Percentiles rank a stretch among this genome's conserved stretches.
These are phyloP conservation scores for Caiman crocodilus DNA, from an alignment of 2,797 vertebrate genomes.

Conservation along the genomic window DNA sequence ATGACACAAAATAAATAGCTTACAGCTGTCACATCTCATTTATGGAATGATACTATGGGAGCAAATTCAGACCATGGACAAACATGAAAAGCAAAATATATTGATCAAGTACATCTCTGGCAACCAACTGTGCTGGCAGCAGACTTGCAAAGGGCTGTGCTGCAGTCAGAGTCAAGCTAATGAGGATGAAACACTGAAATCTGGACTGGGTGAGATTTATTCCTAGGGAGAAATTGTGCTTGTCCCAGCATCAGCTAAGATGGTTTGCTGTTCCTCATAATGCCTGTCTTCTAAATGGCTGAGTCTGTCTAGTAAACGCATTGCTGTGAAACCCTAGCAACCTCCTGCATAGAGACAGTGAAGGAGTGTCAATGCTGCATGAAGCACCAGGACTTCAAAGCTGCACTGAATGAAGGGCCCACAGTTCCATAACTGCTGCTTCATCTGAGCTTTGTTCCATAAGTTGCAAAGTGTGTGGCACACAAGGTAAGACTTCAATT, in stretches of 20 bases:
- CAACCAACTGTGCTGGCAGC: conserved; percentile 60
- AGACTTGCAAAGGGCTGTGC: conserved; percentile 6
- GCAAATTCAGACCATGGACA: conserved; percentile 32
- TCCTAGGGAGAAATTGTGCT: neutral
- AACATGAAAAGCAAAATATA: conserved; percentile 48
- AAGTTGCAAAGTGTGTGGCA: neutral
- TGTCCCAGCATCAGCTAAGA: neutral
- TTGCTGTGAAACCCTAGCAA: neutral
- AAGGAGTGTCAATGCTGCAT: neutral
- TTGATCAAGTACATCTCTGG: conserved; percentile 43
- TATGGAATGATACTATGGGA: neutral
- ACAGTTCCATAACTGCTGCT: neutral
- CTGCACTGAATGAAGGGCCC: neutral
- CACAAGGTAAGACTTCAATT: conserved; percentile 47
- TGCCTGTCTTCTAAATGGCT: neutral
- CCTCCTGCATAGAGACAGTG: conserved; percentile 36
- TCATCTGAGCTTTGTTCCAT: neutral
- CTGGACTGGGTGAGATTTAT: neutral
- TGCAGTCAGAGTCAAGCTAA: conserved; percentile 11
- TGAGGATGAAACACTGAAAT: neutral
- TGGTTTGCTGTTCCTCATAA: neutral
- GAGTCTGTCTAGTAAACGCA: neutral
- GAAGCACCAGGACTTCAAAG: neutral
- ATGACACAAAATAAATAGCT: neutral
- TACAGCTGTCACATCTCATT: neutral